A percentile compares a stretch with the other conserved stretches of the same genome.
phyloP scores from a whole-genome alignment of 2,888 invertebrate genomes.

The Cerceris rybyensis region DNA sequence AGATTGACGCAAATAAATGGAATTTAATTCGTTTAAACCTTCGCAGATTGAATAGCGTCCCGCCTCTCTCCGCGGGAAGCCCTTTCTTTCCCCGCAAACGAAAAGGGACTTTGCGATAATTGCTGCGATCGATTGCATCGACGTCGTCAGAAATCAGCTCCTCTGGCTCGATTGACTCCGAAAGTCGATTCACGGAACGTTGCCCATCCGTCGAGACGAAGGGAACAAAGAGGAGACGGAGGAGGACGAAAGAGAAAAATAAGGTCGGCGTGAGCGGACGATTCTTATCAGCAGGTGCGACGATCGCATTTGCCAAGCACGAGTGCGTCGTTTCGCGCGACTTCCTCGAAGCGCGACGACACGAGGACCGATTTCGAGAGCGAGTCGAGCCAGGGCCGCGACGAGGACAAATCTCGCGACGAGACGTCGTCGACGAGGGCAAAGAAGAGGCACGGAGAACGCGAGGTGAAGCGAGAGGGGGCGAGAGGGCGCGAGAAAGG shows the following conservation, averaged over 20 bases:
- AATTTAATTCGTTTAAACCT: constrained; percentile 37
- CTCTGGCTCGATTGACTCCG: not conserved
- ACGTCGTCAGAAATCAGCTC: too few relatives aligned
- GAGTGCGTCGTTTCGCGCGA: not conserved
- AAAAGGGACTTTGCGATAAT: not conserved
- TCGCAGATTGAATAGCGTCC: constrained; percentile 19
- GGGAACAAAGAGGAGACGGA: not conserved
- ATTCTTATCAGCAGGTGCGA: not conserved
- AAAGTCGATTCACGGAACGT: not conserved
- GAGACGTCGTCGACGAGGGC: not conserved
- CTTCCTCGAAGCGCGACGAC: not conserved
- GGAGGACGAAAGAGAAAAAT: not conserved
- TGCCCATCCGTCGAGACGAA: not conserved
- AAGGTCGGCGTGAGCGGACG: not conserved
- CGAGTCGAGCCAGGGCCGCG: constrained; percentile 1
- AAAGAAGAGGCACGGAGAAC: too few relatives aligned
- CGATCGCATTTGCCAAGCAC: constrained; percentile 2
- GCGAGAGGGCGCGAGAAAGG: not conserved
- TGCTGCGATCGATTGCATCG: not conserved
- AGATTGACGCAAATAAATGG: constrained; percentile 42
- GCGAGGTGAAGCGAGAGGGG: too few relatives aligned
- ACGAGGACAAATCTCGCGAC: constrained; percentile 8
- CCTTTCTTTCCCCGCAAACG: not conserved
- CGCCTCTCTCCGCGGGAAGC: not conserved
- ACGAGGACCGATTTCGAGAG: constrained; percentile 19